Conservation (phyloP, 1,140 invertebrate genomes). For the Aphaenogaster rudis region DNA sequence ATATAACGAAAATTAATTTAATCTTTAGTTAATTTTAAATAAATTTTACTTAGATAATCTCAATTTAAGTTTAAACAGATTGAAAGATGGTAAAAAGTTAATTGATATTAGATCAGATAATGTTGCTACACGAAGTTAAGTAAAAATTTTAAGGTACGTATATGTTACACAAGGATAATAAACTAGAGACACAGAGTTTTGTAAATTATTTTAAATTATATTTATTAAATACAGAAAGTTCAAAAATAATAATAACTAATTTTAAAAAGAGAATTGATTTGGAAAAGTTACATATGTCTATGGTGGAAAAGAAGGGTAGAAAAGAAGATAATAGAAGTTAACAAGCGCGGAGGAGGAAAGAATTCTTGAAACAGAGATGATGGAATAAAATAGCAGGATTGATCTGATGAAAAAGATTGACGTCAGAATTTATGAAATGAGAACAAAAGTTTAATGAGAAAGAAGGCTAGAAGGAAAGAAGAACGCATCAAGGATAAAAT, state of each 20-base stretch:
- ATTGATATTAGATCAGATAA: not conserved
- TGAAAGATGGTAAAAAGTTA: not conserved
- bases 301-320: not conserved
- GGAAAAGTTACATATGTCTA: not conserved
- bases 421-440: slow-evolving; percentile 5
- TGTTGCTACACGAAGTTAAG: not conserved
- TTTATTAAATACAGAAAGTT: not conserved
- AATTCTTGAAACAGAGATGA: not conserved
- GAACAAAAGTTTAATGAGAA: not conserved
- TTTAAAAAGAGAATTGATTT: not conserved
- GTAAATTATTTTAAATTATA: slow-evolving; percentile 6
- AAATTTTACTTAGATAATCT: not conserved
- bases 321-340: slow-evolving; percentile 14
- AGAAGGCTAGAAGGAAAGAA: not conserved
- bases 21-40: not conserved
- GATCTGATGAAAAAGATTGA: slow-evolving; percentile 14
- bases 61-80: not conserved
- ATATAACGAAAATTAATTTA: not conserved
- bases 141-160: not conserved
- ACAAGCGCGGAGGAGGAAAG: not conserved
- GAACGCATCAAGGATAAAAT: slow-evolving; percentile 24
- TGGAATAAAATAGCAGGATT: slow-evolving; percentile 6
- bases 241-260: slow-evolving; percentile 3
- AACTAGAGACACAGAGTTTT: not conserved
- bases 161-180: not conserved